A percentile compares a stretch with the other conserved stretches of the same genome.
Conservation (phyloP, 2,888 invertebrate genomes). For the Allophyes oxyacanthae region DNA sequence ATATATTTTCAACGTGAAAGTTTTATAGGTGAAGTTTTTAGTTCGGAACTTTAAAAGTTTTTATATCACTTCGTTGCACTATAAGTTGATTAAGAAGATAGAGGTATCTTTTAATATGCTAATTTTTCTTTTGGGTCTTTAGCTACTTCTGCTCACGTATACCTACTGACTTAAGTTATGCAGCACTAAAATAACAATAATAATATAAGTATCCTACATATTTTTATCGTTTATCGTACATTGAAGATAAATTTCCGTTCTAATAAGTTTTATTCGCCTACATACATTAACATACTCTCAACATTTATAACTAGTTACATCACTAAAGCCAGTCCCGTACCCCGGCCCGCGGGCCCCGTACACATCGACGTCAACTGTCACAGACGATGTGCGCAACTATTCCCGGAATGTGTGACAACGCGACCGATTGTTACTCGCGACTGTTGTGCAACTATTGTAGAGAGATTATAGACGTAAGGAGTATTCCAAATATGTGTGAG, state of each 20-base stretch:
- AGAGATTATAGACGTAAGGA: neutral
- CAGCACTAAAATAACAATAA: too few species aligned
- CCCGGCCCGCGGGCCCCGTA: neutral
- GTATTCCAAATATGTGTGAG: neutral
- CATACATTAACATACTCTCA: too few species aligned
- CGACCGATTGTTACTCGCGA: conserved; percentile 31
- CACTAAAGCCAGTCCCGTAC: conserved; percentile 14
- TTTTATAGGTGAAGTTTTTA: conserved; percentile 36
- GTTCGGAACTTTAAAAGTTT: conserved; percentile 36
- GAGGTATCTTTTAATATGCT: conserved; percentile 21
- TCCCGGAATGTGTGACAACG: conserved; percentile 45
- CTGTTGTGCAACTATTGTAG: conserved; percentile 23
- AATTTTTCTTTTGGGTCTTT: too few species aligned
- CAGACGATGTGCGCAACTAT: conserved; percentile 31
- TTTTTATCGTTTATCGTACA: too few species aligned
- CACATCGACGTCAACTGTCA: conserved; percentile 19
- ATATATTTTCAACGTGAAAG: conserved; percentile 32
- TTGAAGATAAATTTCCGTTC: too few species aligned
- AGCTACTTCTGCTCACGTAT: too few species aligned
- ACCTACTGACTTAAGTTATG: too few species aligned
- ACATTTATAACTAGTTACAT: conserved; percentile 13
- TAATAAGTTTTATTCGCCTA: too few species aligned
- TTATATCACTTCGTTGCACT: conserved; percentile 33
- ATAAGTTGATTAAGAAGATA: conserved; percentile 24
- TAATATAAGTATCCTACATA: too few species aligned